Base-by-base conservation (phyloP, 2,888 invertebrate species). In the Seladonia tumulorum region DNA sequence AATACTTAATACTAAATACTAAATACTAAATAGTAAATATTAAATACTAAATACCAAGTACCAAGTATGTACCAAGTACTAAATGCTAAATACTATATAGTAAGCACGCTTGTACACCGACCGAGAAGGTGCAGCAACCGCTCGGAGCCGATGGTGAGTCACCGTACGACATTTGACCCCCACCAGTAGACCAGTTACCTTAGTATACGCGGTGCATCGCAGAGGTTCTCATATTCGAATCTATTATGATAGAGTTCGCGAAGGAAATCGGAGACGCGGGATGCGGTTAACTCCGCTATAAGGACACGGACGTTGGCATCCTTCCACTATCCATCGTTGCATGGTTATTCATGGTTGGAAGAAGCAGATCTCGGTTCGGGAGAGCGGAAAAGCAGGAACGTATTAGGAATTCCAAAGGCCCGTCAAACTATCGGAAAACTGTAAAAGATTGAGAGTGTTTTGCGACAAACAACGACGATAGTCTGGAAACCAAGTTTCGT, bases 111-210 rank as follows among this genome's bases (percentile, higher is more conserved):
- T 71, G 82, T 60, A 45, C 86, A 66, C 70, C 60, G 42, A 68
- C 77, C 77, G 81, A n/a, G 57, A 85, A 90, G 86, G 81, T 88
- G 86, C 83, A 87, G 86, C 79, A 85, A 79, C 72, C 83, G 76
- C 74, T 89, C 76, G 84, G 76, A 85, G 84, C 82, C 82, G 88
- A 82, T 77, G 90, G 91, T 93, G 93, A 93, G 90, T 93, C 93
- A 93, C 86, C 82, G 91, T 86, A 91, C 93, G 93, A 93, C 93
- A 93, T 93, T 93, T 93, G 92, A 93, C 90, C 92, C 93, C 93
- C 93, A 89, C 92, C 91, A 91, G 83, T 88, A 81, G 88, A 82
- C 72, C 86, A 84, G 78, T 87, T 88, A 87, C 83, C 87, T 82
- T 29, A 29, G 63, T 29, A 5, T 35, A 29, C 88, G 86, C 88